These are phyloP conservation scores for Squalus acanthias DNA, from an alignment of 2,797 vertebrate genomes.

Conservation along the genomic window DNA sequence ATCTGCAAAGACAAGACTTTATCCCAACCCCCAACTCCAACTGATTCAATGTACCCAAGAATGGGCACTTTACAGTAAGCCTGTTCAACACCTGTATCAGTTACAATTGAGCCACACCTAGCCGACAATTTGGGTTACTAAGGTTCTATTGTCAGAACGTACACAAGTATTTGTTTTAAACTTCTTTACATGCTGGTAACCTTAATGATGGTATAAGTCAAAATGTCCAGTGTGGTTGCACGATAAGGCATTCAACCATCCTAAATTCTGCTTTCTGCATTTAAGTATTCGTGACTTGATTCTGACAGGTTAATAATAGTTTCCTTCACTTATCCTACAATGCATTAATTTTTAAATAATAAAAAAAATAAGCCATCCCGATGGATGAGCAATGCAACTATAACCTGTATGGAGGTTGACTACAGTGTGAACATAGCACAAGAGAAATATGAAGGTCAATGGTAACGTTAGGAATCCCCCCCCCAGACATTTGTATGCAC, in stretches of 20 bases:
- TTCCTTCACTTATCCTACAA: background rate
- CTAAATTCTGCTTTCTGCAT: background rate
- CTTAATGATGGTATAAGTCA: background rate
- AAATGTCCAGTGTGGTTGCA: background rate
- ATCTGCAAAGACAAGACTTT: background rate
- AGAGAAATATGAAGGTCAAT: background rate
- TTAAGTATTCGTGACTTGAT: conserved; percentile 3
- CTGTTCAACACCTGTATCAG: background rate
- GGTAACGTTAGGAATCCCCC: background rate
- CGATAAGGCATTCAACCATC: background rate
- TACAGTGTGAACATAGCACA: background rate
- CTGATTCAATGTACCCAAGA: background rate
- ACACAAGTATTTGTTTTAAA: background rate
- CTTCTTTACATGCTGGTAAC: background rate
- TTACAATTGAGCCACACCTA: background rate
- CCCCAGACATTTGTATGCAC: background rate
- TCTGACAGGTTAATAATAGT: background rate
- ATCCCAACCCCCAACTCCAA: background rate
- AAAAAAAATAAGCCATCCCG: background rate
- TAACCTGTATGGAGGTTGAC: background rate
- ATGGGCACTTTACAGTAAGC: background rate
- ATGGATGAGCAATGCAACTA: background rate
- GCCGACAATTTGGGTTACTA: background rate
- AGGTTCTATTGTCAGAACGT: background rate
- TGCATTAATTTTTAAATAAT: background rate